These are phyloP conservation scores for Paradisaea rubra DNA, from an alignment of 2,113 vertebrate species.

Conservation along the genomic window DNA sequence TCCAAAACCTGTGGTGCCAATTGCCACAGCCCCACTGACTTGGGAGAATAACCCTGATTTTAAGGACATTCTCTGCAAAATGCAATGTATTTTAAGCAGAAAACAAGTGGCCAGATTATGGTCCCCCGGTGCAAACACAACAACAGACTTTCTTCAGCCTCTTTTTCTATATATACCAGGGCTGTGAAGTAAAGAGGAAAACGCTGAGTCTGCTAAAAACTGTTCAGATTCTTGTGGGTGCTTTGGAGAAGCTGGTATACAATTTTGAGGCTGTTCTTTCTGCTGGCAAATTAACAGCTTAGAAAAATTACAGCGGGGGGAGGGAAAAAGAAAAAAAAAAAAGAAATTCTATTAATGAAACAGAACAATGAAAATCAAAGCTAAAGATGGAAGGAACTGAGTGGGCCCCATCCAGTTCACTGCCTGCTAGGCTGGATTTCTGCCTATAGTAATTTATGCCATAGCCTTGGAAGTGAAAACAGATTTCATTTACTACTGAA, in stretches of 20 bases:
- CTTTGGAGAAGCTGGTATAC: conserved; percentile 38
- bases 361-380: conserved; percentile 62
- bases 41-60: not conserved
- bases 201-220: conserved; percentile 36
- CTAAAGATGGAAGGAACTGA: conserved; percentile 57
- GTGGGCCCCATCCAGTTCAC: conserved; percentile 52
- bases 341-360: conserved; percentile 60
- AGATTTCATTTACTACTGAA: conserved; percentile 64
- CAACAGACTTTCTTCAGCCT: conserved; percentile 15
- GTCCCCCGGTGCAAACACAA: not conserved
- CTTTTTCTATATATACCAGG: not conserved
- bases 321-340: not conserved
- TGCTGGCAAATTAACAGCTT: conserved; percentile 59
- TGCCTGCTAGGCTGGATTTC: conserved; percentile 55
- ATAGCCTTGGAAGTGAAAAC: conserved; percentile 57
- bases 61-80: not conserved
- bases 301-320: not conserved
- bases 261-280: conserved; percentile 55
- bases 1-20: not conserved
- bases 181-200: conserved; percentile 30
- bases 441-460: conserved; percentile 57
- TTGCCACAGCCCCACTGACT: not conserved
- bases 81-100: not conserved
- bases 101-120: not conserved
- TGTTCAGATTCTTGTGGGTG: conserved; percentile 52